Conservation (phyloP, 2,888 invertebrate species). For the Anagyrus pseudococci region DNA sequence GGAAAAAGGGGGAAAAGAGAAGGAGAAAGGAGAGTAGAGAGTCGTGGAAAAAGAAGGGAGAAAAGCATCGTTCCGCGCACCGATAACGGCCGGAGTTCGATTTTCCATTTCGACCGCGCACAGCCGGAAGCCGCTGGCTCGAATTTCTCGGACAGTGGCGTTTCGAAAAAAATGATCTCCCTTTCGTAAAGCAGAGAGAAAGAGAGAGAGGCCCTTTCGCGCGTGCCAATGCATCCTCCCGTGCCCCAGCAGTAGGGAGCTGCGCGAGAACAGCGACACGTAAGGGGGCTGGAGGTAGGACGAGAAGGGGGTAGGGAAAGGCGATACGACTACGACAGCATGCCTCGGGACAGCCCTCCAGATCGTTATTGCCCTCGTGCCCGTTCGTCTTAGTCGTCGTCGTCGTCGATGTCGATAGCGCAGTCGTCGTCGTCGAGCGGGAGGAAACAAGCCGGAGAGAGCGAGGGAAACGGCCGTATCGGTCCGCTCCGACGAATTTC, state of each 20-base stretch:
- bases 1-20: background rate
- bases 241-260: too few species aligned
- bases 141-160: background rate
- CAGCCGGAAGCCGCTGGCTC: constrained; percentile 8
- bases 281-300: too few species aligned
- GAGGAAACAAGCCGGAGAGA: background rate
- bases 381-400: background rate
- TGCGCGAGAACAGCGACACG: too few species aligned
- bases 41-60: constrained; percentile 16
- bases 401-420: background rate
- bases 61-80: constrained; percentile 4
- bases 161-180: background rate
- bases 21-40: background rate
- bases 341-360: constrained; percentile 35
- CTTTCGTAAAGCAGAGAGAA: background rate
- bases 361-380: constrained; percentile 41
- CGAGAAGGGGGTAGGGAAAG: too few species aligned
- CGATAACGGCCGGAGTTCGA: constrained; percentile 24
- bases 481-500: constrained; percentile 39
- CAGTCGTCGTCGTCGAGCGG: background rate
- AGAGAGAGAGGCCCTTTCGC: background rate
- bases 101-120: constrained; percentile 38
- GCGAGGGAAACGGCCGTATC: constrained; percentile 35
- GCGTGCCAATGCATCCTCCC: background rate
- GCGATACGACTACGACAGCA: too few species aligned